These are phyloP conservation scores for Pollenia labialis DNA, from an alignment of 2,888 invertebrate genomes.

Conservation along the genomic window DNA sequence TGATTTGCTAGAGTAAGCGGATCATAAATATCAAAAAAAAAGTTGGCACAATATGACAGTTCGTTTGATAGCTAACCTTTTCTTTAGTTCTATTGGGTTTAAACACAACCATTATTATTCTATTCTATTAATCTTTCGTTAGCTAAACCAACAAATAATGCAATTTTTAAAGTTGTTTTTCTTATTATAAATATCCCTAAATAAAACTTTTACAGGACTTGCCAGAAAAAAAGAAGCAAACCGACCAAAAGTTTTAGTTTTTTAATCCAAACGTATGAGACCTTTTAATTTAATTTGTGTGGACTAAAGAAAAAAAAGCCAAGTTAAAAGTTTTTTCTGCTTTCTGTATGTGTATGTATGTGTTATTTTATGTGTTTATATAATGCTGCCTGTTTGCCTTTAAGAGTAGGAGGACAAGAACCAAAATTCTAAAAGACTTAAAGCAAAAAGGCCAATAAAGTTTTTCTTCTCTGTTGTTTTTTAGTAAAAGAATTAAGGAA, in stretches of 20 bases:
- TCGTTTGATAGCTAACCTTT: too few species aligned
- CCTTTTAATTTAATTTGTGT: slow-evolving; percentile 60
- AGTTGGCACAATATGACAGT: too few species aligned
- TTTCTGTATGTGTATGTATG: not conserved
- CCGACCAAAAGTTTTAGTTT: not conserved
- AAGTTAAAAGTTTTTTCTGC: not conserved
- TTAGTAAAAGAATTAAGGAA: slow-evolving; percentile 10
- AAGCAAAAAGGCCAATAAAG: not conserved
- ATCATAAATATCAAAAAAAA: too few species aligned
- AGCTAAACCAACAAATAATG: not conserved
- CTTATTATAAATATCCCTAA: slow-evolving; percentile 1
- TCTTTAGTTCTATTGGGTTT: too few species aligned
- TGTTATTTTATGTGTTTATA: not conserved
- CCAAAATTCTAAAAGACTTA: not conserved
- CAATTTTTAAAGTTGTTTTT: not conserved
- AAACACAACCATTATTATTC: too few species aligned
- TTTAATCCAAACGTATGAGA: not conserved
- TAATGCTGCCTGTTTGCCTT: too few species aligned
- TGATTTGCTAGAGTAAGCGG: too few species aligned
- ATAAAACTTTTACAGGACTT: slow-evolving; percentile 8
- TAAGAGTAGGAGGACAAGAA: not conserved
- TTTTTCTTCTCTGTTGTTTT: not conserved
- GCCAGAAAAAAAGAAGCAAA: not conserved
- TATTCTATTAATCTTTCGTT: too few species aligned
- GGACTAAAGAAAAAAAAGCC: slow-evolving; percentile 19